A percentile compares a stretch with the other conserved stretches of the same genome.
Evolutionary conservation across 2,113 vertebrate genomes (phyloP).

Genomic region (Gracilinanus agilis): DNA sequence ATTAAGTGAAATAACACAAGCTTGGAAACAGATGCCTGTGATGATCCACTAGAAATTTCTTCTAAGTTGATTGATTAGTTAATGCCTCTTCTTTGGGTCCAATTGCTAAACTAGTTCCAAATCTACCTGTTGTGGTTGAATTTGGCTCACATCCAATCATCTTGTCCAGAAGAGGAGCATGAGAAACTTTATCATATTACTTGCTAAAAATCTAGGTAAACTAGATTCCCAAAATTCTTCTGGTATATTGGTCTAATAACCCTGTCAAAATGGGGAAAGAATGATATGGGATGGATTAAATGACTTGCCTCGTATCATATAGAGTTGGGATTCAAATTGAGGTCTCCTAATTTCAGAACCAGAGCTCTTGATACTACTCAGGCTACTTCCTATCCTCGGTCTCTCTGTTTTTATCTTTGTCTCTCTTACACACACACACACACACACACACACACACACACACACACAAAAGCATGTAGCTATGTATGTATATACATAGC

Average conservation of each 20-base stretch:
- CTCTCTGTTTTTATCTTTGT: too few species aligned
- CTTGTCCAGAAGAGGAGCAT: neutral
- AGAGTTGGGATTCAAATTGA: neutral
- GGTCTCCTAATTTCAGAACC: neutral
- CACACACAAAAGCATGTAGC: neutral
- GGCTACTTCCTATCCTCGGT: neutral
- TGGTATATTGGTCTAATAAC: neutral
- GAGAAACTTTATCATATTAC: neutral
- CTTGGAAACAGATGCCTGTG: neutral
- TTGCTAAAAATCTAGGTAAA: neutral
- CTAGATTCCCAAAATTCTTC: neutral
- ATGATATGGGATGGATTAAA: neutral
- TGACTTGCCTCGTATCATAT: neutral
- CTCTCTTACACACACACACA: too few species aligned
- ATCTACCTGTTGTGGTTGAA: neutral
- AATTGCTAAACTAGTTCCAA: neutral
- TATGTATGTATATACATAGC: neutral
- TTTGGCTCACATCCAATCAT: neutral
- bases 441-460: too few species aligned
- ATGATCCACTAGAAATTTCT: neutral
- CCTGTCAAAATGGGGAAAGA: neutral
- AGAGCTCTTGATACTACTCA: neutral
- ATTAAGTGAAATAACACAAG: neutral
- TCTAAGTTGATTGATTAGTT: neutral
- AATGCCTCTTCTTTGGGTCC: neutral